phyloP scores from a whole-genome alignment of 2,797 vertebrate genomes.

The Dendrocincla fuliginosa region DNA sequence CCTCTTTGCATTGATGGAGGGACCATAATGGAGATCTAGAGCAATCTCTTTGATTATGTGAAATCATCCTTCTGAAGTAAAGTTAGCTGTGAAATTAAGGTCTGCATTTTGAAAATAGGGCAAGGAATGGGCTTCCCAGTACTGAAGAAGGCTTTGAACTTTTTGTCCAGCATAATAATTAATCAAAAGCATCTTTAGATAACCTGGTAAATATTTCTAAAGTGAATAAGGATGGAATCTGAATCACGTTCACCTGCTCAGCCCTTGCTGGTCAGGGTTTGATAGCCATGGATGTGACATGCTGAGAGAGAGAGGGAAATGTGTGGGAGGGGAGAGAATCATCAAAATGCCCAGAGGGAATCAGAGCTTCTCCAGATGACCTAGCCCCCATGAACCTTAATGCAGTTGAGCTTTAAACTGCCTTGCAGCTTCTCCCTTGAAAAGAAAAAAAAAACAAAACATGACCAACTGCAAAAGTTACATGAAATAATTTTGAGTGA shows the following conservation, averaged over 20 bases:
- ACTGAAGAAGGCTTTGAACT: not conserved
- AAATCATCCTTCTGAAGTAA: not conserved
- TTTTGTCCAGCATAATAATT: not conserved
- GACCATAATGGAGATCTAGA: not conserved
- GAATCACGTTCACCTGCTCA: not conserved
- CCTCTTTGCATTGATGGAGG: not conserved
- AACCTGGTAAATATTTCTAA: not conserved
- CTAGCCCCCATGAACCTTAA: not conserved
- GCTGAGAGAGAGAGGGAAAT: not conserved
- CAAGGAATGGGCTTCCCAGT: not conserved
- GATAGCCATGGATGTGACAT: not conserved
- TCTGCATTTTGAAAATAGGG: not conserved
- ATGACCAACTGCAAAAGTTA: not conserved
- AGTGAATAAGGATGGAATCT: not conserved
- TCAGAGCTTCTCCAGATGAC: slow-evolving; percentile 40
- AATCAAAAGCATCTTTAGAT: not conserved
- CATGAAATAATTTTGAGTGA: slow-evolving; percentile 30
- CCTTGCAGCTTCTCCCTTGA: slow-evolving; percentile 4
- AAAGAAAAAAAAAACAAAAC: not conserved
- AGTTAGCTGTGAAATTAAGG: not conserved
- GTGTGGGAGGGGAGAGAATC: not conserved
- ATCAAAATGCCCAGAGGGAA: not conserved
- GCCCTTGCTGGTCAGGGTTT: not conserved
- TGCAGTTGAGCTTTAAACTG: slow-evolving; percentile 35
- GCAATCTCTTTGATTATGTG: not conserved